phyloP scores from a whole-genome alignment of 2,113 vertebrate genomes.

The Etheostoma spectabile region DNA sequence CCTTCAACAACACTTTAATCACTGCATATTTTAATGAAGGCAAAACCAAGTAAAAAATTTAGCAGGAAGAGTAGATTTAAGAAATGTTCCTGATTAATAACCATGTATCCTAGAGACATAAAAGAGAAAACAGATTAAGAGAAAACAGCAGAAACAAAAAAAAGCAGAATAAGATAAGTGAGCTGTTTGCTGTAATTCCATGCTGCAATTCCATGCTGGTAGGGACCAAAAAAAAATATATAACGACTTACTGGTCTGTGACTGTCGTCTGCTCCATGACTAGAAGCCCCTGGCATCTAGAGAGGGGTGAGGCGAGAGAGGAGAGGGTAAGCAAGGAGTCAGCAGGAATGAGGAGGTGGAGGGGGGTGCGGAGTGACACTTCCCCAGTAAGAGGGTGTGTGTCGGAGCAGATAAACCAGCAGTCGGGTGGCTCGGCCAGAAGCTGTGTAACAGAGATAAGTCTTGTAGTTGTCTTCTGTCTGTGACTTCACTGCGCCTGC shows the following conservation, averaged over 20 bases:
- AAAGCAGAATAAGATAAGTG: constrained; percentile 44
- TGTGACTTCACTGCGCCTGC: constrained; percentile 37
- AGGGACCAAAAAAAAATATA: constrained; percentile 28
- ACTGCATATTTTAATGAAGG: background rate
- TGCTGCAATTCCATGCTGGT: constrained; percentile 37
- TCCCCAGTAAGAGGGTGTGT: constrained; percentile 70
- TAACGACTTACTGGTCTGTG: constrained; percentile 75
- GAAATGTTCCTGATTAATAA: constrained; percentile 11
- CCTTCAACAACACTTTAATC: background rate
- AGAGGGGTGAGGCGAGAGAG: constrained; percentile 44
- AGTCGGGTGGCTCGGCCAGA: constrained; percentile 56
- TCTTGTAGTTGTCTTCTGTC: constrained; percentile 55
- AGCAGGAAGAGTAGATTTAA: background rate
- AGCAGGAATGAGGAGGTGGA: constrained; percentile 63
- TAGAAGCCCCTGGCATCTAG: constrained; percentile 53
- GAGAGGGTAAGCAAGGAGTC: constrained; percentile 60
- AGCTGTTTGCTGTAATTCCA: constrained; percentile 49
- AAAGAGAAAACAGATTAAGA: background rate
- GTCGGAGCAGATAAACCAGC: constrained; percentile 74
- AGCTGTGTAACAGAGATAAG: constrained; percentile 79
- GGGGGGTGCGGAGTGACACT: constrained; percentile 55
- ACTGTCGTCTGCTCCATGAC: constrained; percentile 74
- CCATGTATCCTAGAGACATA: constrained; percentile 14
- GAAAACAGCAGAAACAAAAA: background rate
- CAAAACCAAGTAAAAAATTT: background rate